Percentiles rank a stretch among this genome's conserved stretches.
These are phyloP conservation scores for Danio tinwini DNA, from an alignment of 2,797 vertebrate species.

Conservation along the genomic window DNA sequence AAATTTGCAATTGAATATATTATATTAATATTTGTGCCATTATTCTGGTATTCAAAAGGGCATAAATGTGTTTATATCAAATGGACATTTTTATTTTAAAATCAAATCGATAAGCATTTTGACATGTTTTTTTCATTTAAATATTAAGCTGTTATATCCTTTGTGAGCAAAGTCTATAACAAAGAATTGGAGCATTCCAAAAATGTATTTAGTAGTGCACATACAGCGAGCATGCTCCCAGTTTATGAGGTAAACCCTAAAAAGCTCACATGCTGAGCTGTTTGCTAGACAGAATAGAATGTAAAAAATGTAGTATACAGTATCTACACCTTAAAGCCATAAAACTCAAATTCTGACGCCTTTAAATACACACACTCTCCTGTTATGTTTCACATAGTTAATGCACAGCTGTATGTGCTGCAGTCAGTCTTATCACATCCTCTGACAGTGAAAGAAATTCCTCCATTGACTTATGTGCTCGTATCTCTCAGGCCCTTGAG, in stretches of 20 bases:
- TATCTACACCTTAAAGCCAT: neutral
- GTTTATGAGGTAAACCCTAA: neutral
- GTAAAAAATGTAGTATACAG: neutral
- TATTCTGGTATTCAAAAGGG: no score
- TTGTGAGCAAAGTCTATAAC: no score
- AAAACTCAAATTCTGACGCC: neutral
- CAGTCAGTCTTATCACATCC: neutral
- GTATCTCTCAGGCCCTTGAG: neutral
- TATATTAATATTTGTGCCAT: no score
- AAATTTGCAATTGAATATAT: no score
- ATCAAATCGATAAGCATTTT: no score
- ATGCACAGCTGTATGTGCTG: neutral
- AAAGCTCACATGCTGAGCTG: neutral
- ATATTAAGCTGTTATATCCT: no score
- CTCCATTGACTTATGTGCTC: slow-evolving; percentile 14
- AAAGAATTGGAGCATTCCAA: neutral
- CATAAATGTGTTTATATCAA: no score
- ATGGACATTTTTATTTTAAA: no score
- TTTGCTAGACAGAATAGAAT: neutral
- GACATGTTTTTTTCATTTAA: no score
- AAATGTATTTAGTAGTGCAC: neutral
- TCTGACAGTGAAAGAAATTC: slow-evolving; percentile 15
- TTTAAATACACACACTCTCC: neutral
- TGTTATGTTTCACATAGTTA: neutral
- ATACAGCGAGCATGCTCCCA: neutral